Percentiles rank a stretch among this genome's conserved stretches.
These are phyloP conservation scores for Macropodus opercularis DNA, from an alignment of 2,797 vertebrate genomes.

Conservation along the genomic window DNA sequence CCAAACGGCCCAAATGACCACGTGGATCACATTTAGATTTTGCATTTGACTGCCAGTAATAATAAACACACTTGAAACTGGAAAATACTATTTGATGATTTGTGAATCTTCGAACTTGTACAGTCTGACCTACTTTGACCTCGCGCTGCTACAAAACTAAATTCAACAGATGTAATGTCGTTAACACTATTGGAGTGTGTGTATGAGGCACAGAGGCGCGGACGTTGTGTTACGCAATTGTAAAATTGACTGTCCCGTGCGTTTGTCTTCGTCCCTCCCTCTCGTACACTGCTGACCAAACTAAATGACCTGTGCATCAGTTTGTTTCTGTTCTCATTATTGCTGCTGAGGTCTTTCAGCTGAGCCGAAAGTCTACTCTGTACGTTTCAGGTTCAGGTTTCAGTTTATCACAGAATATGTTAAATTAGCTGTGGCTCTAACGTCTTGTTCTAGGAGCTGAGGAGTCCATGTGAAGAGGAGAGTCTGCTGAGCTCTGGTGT, in stretches of 20 bases:
- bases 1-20: background rate
- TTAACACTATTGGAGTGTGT: constrained; percentile 42
- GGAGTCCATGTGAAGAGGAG: constrained; percentile 31
- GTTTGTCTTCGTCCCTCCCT: constrained; percentile 44
- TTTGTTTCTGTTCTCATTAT: constrained; percentile 36
- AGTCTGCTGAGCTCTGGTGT: constrained; percentile 24
- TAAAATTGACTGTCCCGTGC: constrained; percentile 27
- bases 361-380: constrained; percentile 9
- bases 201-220: constrained; percentile 10
- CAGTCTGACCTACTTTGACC: background rate
- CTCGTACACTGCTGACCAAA: constrained; percentile 49
- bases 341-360: constrained; percentile 17
- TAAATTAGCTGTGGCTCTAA: background rate
- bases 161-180: constrained; percentile 39
- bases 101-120: background rate
- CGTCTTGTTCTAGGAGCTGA: constrained; percentile 22
- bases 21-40: background rate
- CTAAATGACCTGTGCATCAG: constrained; percentile 44
- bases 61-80: too few species aligned
- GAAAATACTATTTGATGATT: background rate
- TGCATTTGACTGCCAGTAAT: too few species aligned
- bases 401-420: background rate
- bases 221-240: constrained; percentile 55
- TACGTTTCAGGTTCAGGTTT: background rate
- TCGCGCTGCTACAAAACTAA: background rate